Conservation (phyloP, 2,113 vertebrate genomes). For the Planiliza haematocheilus region DNA sequence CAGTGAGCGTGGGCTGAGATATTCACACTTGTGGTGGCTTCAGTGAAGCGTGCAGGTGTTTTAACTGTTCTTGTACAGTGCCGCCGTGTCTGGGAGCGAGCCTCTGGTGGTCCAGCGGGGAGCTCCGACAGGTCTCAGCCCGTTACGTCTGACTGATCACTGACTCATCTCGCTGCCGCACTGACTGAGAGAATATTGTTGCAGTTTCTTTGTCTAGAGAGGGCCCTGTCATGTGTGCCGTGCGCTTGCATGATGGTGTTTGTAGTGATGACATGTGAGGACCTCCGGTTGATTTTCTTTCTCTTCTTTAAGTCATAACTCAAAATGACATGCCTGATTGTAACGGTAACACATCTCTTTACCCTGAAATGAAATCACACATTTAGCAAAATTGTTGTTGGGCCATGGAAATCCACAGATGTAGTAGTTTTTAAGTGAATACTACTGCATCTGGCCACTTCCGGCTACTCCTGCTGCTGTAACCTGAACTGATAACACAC, state of each 20-base stretch:
- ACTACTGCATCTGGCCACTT: no score
- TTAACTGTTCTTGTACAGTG: constrained; percentile 62
- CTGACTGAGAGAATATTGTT: constrained; percentile 36
- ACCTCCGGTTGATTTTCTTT: not conserved
- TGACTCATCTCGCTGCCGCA: constrained; percentile 43
- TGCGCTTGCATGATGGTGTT: constrained; percentile 26
- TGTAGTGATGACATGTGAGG: not conserved
- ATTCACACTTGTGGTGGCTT: constrained; percentile 68
- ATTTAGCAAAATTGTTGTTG: no score
- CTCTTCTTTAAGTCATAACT: not conserved
- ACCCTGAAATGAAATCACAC: not conserved
- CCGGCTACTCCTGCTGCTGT: no score
- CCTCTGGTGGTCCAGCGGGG: constrained; percentile 47
- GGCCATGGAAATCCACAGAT: no score
- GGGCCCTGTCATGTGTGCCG: constrained; percentile 19
- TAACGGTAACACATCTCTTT: not conserved
- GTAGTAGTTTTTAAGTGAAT: no score
- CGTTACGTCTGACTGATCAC: constrained; percentile 59
- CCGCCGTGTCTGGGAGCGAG: constrained; percentile 35
- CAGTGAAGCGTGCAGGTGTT: constrained; percentile 76
- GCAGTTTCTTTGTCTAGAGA: constrained; percentile 19
- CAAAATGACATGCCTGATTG: not conserved
- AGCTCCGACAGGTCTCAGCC: constrained; percentile 49
- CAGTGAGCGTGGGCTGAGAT: constrained; percentile 65
- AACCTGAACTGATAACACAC: no score